Base-by-base conservation (phyloP, 2,113 vertebrate genomes). In the Tricholaema leucomelas region DNA sequence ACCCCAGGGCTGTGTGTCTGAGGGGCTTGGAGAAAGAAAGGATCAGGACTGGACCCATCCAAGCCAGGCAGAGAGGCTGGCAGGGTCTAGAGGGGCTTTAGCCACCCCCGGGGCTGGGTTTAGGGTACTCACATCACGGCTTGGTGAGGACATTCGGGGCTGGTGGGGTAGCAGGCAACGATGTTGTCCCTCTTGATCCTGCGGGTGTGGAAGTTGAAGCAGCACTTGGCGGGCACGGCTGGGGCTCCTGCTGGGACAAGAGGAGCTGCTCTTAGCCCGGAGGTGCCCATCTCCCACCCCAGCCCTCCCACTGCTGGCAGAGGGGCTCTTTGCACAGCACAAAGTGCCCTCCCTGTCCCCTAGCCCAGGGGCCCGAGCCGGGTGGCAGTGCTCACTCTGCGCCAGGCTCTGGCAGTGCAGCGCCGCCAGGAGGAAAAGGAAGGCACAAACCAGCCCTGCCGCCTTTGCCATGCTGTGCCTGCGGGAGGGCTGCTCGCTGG, bases 41-140 rank as follows among this genome's bases (percentile, higher is more conserved):
- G 28, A 14, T 40, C 2, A 16, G 64, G 27, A 5, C 5, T 30
- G 27, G 20, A 15, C 23, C 70, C 58, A 28, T 6, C 40, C 20
- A 15, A 66, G 65, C 23, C 24, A 27, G 46, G 66, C 7, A 14
- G 0, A 24, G 69, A 15, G 50, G 30, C 35, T 38, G 56, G 18
- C 30, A 35, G 74, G 24, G 4, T 14, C 25, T 42, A 8, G 75
- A 54, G n/a, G n/a, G 10, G 28, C 24, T 69, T 46, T 13, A 17
- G 2, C 20, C 33, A 15, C 18, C 33, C 28, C 12, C 20, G 4
- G 56, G 36, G 8, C 24, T 31, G 58, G n/a, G 2, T 79, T 83
- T 60, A 4, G 76, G 42, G 40, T 91, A 93, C 95, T 96, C 87
- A 96, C 95, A 96, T 95, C 58, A 96, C 95, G 28, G 95, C 94